Evolutionary conservation across 2,888 invertebrate genomes (phyloP).

Genomic region (Nebria brevicollis): DNA sequence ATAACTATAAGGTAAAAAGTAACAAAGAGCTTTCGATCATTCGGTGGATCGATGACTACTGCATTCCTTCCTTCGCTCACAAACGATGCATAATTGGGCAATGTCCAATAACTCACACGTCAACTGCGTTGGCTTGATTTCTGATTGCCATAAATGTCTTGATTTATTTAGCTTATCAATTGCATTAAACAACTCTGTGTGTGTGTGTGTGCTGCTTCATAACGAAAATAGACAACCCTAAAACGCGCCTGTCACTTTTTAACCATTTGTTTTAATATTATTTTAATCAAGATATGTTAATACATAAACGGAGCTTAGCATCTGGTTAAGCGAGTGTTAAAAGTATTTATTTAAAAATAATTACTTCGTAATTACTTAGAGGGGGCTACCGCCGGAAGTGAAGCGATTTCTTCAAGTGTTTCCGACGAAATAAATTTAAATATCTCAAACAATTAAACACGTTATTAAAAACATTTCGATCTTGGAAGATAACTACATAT

Average conservation of each 20-base stretch:
- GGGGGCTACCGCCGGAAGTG: slow-evolving; percentile 53
- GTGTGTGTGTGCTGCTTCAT: slow-evolving; percentile 8
- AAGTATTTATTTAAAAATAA: slow-evolving; percentile 53
- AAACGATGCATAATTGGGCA: slow-evolving; percentile 51
- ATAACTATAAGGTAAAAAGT: slow-evolving; percentile 40
- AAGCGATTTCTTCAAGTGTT: slow-evolving; percentile 55
- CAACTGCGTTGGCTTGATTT: slow-evolving; percentile 3
- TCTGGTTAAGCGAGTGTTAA: slow-evolving; percentile 45
- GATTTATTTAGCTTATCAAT: slow-evolving; percentile 42
- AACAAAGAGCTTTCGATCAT: slow-evolving; percentile 48
- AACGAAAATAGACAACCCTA: slow-evolving; percentile 10
- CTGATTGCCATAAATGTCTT: slow-evolving; percentile 1
- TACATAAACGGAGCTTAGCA: slow-evolving; percentile 32
- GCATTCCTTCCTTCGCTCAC: slow-evolving; percentile 45
- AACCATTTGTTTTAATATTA: slow-evolving; percentile 16
- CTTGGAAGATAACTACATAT: slow-evolving; percentile 54
- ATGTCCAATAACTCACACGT: slow-evolving; percentile 47
- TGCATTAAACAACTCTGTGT: neutral
- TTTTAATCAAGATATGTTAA: slow-evolving; percentile 47
- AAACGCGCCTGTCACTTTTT: neutral
- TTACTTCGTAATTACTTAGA: slow-evolving; percentile 52
- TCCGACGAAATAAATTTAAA: slow-evolving; percentile 54
- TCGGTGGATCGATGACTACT: slow-evolving; percentile 49
- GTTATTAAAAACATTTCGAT: slow-evolving; percentile 56
- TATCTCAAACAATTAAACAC: slow-evolving; percentile 59